phyloP scores from a whole-genome alignment of 2,888 invertebrate genomes.

The Plemyria rubiginata region DNA sequence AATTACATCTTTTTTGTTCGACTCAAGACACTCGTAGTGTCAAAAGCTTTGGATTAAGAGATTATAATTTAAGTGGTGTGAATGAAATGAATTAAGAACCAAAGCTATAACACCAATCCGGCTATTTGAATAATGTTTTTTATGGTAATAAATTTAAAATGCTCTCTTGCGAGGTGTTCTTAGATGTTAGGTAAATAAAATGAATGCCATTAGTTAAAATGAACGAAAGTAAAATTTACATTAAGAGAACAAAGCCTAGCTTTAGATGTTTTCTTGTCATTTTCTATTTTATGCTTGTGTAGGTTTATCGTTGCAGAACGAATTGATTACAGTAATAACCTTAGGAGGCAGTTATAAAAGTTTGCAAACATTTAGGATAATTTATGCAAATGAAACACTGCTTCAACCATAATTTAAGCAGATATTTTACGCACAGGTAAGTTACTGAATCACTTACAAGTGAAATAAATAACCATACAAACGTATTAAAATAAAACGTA shows the following conservation, averaged over 20 bases:
- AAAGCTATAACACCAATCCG: conserved; percentile 10
- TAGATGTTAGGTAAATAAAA: not conserved
- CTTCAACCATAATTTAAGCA: conserved; percentile 54
- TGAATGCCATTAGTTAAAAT: not conserved
- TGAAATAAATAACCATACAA: too few relatives aligned
- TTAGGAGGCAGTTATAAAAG: conserved; percentile 54
- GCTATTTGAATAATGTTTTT: not conserved
- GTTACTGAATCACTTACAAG: conserved; percentile 25
- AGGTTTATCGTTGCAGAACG: conserved; percentile 44
- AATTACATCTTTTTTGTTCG: conserved; percentile 44
- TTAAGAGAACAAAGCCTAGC: conserved; percentile 2
- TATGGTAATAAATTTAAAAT: not conserved
- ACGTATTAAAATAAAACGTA: too few relatives aligned
- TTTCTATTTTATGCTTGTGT: conserved; percentile 33
- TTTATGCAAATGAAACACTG: conserved; percentile 58
- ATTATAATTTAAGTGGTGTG: conserved; percentile 24
- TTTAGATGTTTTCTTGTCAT: conserved; percentile 23
- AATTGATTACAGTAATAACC: conserved; percentile 50
- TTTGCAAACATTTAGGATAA: conserved; percentile 58
- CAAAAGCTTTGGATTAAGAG: conserved; percentile 32
- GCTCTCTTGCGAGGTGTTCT: not conserved
- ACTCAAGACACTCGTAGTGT: conserved; percentile 26
- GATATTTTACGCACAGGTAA: conserved; percentile 45
- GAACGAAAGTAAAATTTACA: conserved; percentile 4
- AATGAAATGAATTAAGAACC: conserved; percentile 15